Base-by-base conservation (phyloP, 2,888 invertebrate species). In the Cheilosia variabilis region DNA sequence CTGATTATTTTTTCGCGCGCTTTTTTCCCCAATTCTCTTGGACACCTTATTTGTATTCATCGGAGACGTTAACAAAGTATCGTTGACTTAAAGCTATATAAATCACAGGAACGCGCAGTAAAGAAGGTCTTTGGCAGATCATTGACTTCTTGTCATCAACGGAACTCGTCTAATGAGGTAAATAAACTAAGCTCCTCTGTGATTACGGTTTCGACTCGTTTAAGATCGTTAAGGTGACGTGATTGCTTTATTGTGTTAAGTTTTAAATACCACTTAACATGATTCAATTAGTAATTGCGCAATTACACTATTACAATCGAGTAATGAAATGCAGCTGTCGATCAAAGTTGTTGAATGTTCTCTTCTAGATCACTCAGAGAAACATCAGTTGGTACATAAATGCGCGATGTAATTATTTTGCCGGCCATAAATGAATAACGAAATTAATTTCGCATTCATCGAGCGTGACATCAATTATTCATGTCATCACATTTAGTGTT, bases 381-480 rank as follows among this genome's bases (percentile, higher is more conserved):
- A 37, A 58, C 58, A 37, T 5, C 37, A 13, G 37, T 37, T 37
- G 37, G 37, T 13, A 37, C 37, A 37, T 37, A 13, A 27, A 27
- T 27, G 10, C 27, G 19, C 24, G 22, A 24, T 50, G 71, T 19
- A 50, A 72, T 60, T 60, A 77, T 77, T 68, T 37, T 24, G 47
- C 37, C 53, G 34, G 37, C 37, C 65, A 65, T 65, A 65, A 24
- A 50, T 31, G 47, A 57, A 71, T 24, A n/a, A 45, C 22, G 19
- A 71, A 47, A 58, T 58, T 58, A 58, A 71, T 72, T 60, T 60
- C 37, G n/a, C 47, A 76, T 58, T 60, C 68, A 68, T 2, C 60
- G 68, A 60, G 68, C 68, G 63, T 77, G 68, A 77, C 77, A 77
- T 77, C 60, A 77, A 77, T 77, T 77, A 77, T 77, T 77, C 68